These are phyloP conservation scores for Tragelaphus strepsiceros DNA, from an alignment of 2,113 vertebrate genomes.

Conservation along the genomic window DNA sequence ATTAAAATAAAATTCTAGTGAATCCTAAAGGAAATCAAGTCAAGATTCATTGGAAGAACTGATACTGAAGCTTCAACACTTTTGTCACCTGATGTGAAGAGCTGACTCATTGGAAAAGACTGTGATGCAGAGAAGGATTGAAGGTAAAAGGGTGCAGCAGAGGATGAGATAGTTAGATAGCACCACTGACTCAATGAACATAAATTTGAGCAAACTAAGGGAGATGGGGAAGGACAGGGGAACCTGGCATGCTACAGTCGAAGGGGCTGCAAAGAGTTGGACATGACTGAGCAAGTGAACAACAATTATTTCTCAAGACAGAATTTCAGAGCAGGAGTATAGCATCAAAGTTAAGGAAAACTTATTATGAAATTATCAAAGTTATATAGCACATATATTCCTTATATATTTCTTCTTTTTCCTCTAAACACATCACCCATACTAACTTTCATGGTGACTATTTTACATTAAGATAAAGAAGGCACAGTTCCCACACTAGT, in stretches of 20 bases:
- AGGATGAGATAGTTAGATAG: not conserved
- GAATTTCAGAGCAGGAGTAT: not conserved
- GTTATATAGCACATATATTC: not conserved
- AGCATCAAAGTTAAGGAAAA: not conserved
- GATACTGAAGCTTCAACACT: not conserved
- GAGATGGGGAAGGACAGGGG: not conserved
- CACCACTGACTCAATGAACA: not conserved
- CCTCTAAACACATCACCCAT: not conserved
- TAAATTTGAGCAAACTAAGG: not conserved
- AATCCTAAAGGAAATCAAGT: not conserved
- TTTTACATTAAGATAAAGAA: not conserved
- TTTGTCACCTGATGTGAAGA: not conserved
- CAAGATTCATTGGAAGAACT: not conserved
- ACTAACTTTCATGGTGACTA: not conserved
- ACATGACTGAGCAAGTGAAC: not conserved
- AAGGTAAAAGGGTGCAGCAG: not conserved
- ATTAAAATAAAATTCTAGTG: not conserved
- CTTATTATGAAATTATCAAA: not conserved
- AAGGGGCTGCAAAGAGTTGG: not conserved
- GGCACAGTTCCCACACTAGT: not conserved
- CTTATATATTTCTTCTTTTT: not conserved
- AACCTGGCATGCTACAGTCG: not conserved
- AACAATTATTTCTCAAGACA: not conserved
- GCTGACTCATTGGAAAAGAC: not conserved
- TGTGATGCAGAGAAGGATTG: not conserved